These are phyloP conservation scores for Andrena bucephala DNA, from an alignment of 2,888 invertebrate species.

Conservation along the genomic window DNA sequence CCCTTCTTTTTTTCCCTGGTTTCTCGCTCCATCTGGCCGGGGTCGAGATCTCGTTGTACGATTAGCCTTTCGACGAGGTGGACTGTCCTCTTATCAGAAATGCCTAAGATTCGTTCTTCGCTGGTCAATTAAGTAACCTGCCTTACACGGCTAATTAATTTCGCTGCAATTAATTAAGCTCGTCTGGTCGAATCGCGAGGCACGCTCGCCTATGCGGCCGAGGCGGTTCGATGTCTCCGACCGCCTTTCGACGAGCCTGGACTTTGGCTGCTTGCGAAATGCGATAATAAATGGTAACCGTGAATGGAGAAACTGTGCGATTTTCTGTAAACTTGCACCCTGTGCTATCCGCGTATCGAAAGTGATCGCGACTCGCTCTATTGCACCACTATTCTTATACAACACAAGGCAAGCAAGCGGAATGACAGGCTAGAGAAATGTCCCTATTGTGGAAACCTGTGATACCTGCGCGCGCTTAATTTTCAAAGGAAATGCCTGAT, in stretches of 20 bases:
- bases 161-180: constrained; percentile 70
- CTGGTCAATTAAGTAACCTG: constrained; percentile 70
- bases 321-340: neutral
- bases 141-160: constrained; percentile 72
- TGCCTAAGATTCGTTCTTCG: constrained; percentile 58
- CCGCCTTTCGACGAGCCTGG: neutral
- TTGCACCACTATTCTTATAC: neutral
- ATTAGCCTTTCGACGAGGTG: constrained; percentile 67
- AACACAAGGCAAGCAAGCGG: neutral
- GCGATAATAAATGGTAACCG: neutral
- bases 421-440: neutral
- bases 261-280: neutral
- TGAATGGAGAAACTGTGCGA: neutral
- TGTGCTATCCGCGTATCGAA: neutral
- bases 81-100: constrained; percentile 69
- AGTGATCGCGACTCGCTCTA: neutral
- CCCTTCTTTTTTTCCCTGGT: constrained; percentile 1
- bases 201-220: constrained; percentile 17
- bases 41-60: constrained; percentile 65
- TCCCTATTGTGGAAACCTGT: neutral
- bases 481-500: constrained; percentile 12
- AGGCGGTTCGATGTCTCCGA: constrained; percentile 6
- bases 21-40: constrained; percentile 24
- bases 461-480: neutral
- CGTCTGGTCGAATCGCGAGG: constrained; percentile 51